Evolutionary conservation across 2,888 invertebrate genomes (phyloP).

Genomic region (Volucella inanis): DNA sequence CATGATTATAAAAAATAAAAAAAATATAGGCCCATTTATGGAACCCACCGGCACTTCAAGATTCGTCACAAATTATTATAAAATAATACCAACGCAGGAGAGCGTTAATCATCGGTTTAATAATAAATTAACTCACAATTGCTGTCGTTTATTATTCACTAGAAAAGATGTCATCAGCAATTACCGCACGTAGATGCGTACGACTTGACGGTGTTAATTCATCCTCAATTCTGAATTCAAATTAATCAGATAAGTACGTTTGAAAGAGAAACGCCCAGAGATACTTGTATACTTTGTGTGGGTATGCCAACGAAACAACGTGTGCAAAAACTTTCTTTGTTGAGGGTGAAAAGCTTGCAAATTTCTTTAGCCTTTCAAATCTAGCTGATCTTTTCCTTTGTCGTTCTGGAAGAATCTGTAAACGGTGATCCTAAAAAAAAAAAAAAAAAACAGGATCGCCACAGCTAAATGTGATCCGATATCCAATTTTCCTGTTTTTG

Average conservation of each 20-base stretch:
- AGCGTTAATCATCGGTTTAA: conserved; percentile 16
- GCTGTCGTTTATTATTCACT: conserved; percentile 26
- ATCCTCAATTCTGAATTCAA: conserved; percentile 49
- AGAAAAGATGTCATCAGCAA: conserved; percentile 29
- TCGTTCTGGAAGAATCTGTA: too few relatives aligned
- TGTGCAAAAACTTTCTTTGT: too few relatives aligned
- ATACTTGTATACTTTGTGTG: too few relatives aligned
- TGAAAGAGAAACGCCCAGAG: neutral
- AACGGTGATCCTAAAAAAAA: too few relatives aligned
- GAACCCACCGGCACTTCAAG: neutral
- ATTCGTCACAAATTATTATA: neutral
- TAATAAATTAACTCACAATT: conserved; percentile 34
- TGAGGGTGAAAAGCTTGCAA: too few relatives aligned
- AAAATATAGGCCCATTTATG: conserved; percentile 16
- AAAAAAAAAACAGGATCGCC: too few relatives aligned
- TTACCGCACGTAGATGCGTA: conserved; percentile 26
- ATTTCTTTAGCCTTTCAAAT: too few relatives aligned
- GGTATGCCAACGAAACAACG: too few relatives aligned
- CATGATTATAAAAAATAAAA: neutral
- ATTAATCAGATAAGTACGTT: conserved; percentile 14
- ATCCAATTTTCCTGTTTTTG: too few relatives aligned
- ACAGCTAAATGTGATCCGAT: too few relatives aligned
- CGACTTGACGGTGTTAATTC: conserved; percentile 19
- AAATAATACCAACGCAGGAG: neutral
- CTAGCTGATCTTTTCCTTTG: too few relatives aligned